phyloP scores from a whole-genome alignment of 1,140 invertebrate species.

The Brachystomella parvula region DNA sequence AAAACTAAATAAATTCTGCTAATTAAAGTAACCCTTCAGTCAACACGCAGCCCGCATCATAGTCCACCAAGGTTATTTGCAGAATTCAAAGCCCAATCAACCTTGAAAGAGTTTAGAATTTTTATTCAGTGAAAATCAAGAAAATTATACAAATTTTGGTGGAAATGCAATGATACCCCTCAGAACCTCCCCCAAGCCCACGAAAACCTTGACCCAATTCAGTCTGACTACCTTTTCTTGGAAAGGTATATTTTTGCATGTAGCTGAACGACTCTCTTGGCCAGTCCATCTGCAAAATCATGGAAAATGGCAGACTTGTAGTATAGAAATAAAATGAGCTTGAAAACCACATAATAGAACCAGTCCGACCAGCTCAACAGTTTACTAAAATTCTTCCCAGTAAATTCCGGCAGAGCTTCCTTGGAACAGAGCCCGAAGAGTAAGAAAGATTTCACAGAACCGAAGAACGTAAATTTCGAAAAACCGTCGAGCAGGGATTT shows the following conservation, averaged over 20 bases:
- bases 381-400: not conserved
- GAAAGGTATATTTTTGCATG: not conserved
- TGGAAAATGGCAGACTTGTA: not conserved
- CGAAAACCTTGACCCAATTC: no score
- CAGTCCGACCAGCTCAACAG: conserved; percentile 9
- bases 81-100: no score
- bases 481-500: conserved; percentile 11
- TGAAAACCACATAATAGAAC: not conserved
- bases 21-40: no score
- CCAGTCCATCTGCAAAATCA: not conserved
- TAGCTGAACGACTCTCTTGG: not conserved
- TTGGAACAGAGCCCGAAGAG: conserved; percentile 3
- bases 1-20: no score
- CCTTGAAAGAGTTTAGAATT: no score
- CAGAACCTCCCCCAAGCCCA: no score
- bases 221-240: not conserved
- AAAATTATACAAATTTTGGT: no score
- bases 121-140: no score
- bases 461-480: not conserved
- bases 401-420: conserved; percentile 11
- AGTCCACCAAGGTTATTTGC: no score
- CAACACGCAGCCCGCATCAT: no score
- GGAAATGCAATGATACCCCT: no score
- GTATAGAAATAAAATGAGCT: not conserved
- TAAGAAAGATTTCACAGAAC: conserved; percentile 6